phyloP scores from a whole-genome alignment of 2,888 invertebrate species.

The Lucinisca nassula region DNA sequence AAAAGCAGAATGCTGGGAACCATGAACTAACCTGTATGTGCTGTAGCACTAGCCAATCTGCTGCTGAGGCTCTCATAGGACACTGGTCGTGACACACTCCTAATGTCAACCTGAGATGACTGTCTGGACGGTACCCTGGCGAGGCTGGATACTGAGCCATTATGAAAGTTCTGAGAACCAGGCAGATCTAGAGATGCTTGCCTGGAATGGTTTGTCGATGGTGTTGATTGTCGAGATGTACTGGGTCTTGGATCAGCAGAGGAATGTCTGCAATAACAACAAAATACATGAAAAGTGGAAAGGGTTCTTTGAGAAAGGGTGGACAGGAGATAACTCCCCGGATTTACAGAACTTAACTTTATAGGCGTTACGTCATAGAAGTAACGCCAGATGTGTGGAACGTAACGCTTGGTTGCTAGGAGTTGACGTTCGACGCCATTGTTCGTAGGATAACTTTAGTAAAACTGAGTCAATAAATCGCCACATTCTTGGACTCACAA shows the following conservation, averaged over 20 bases:
- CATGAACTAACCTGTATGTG: constrained; percentile 31
- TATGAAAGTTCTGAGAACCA: constrained; percentile 33
- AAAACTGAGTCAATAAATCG: too few species aligned
- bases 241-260: constrained; percentile 67
- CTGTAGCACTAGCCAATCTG: constrained; percentile 50
- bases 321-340: too few species aligned
- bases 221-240: constrained; percentile 56
- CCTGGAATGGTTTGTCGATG: constrained; percentile 56
- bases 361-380: too few species aligned
- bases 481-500: too few species aligned
- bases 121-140: constrained; percentile 46
- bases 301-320: too few species aligned
- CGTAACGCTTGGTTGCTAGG: too few species aligned
- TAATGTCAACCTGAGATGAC: constrained; percentile 36
- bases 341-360: too few species aligned
- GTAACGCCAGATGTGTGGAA: too few species aligned
- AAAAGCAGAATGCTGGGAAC: too few species aligned
- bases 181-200: constrained; percentile 71
- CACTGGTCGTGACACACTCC: constrained; percentile 61
- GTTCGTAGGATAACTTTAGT: too few species aligned
- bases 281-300: too few species aligned
- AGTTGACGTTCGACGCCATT: too few species aligned
- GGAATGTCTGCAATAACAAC: constrained; percentile 60
- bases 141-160: constrained; percentile 30
- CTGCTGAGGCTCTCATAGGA: constrained; percentile 64